Percentiles rank a stretch among this genome's conserved stretches.
Conservation (phyloP, 2,888 invertebrate species). For the Clunio marinus region DNA sequence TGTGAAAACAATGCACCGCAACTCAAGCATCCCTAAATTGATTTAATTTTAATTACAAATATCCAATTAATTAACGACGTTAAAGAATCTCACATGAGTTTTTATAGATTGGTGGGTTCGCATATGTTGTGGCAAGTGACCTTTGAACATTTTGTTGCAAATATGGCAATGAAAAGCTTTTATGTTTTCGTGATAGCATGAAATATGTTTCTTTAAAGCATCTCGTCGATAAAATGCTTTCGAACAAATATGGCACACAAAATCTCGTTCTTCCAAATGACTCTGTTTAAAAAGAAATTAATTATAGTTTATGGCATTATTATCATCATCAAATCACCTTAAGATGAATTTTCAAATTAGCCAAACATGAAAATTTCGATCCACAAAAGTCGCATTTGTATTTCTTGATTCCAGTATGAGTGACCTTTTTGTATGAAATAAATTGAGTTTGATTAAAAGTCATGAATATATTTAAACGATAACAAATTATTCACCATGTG, state of each 20-base stretch:
- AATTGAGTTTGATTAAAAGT: too few species aligned
- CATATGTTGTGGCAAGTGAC: constrained; percentile 78
- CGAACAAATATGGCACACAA: constrained; percentile 74
- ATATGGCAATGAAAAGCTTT: constrained; percentile 74
- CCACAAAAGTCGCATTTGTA: constrained; percentile 66
- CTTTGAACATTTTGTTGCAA: constrained; percentile 75
- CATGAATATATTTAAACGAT: too few species aligned
- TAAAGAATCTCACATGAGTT: constrained; percentile 58
- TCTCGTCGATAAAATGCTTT: constrained; percentile 71
- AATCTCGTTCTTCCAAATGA: constrained; percentile 71
- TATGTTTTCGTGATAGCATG: constrained; percentile 68
- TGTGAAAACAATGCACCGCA: constrained; percentile 79
- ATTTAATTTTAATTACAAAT: not conserved
- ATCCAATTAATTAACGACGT: not conserved
- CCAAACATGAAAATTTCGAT: constrained; percentile 41
- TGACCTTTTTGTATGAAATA: too few species aligned
- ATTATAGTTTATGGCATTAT: not conserved
- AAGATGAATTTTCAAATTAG: constrained; percentile 52
- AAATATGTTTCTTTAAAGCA: constrained; percentile 68
- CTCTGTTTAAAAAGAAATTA: constrained; percentile 45
- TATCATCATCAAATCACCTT: constrained; percentile 43
- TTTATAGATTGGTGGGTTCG: constrained; percentile 61
- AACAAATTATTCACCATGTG: too few species aligned
- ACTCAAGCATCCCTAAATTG: constrained; percentile 59
- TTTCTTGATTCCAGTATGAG: constrained; percentile 68